Evolutionary conservation across 2,113 vertebrate species (phyloP), one percentile per base, ranked within the genome.

Genomic region (Tragelaphus buxtoni): DNA sequence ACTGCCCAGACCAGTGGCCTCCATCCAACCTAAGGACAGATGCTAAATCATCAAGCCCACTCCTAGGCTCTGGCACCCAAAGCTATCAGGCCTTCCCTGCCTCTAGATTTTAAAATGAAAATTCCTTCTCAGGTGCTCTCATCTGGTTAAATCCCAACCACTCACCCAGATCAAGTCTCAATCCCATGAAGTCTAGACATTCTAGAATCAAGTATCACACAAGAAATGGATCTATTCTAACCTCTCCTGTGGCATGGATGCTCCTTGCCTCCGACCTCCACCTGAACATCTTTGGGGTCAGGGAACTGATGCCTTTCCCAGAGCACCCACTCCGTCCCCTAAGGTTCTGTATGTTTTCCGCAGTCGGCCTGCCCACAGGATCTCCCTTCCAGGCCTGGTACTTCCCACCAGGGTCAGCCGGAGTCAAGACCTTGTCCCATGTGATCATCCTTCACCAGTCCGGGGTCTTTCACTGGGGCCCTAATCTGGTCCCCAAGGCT

Each of bases 391-490:
- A 4, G 49, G 53, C 53, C 84, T 90, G 51, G 28, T 11, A 49
- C 84, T 88, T 49, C 72, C 32, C 65, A 32, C 42, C 12, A 11
- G 28, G 30, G 65, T n/a, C 2, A 7, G 45, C 30, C 20, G 4
- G 56, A 47, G 55, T 65, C 53, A 22, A 42, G 8, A 18, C 39
- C 26, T 51, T 42, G n/a, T 17, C 61, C 42, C 14, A 35, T 1
- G 3, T 8, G 61, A 20, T 30, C 69, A 28, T 9, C 13, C 22
- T 85, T 96, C 42, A 24, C 42, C 88, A 51, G 30, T 55, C 61
- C 32, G 53, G 30, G 45, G 7, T 79, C 56, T 45, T n/a, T 8
- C 17, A 4, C 8, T 47, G 24, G 16, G 0, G 0, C 18, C n/a
- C 0, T 10, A 45, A 7, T 58, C 89, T 49, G 47, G 60, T n/a